Evolutionary conservation across 2,113 vertebrate genomes (phyloP).

Genomic region (Mesitornis unicolor): DNA sequence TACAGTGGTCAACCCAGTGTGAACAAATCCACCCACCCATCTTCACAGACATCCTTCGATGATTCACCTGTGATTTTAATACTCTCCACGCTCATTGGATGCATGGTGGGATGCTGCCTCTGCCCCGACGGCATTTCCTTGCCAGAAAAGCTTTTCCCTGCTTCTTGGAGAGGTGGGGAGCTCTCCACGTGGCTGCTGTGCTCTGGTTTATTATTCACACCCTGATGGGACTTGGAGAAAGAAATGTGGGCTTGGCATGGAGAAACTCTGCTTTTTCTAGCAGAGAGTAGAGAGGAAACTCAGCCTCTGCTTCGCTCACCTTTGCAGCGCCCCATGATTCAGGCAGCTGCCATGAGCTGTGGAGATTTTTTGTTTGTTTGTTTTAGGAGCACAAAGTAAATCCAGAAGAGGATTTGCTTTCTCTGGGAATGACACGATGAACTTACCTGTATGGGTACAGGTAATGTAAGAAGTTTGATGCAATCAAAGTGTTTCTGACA

Average conservation of each 20-base stretch:
- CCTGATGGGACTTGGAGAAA: neutral
- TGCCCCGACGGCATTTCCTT: neutral
- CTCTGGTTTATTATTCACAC: neutral
- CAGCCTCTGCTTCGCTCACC: neutral
- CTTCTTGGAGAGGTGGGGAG: neutral
- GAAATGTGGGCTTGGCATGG: neutral
- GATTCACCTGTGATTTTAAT: neutral
- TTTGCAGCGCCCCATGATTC: neutral
- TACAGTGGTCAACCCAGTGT: neutral
- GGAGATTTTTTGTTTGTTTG: neutral
- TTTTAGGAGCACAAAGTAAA: neutral
- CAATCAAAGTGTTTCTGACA: neutral
- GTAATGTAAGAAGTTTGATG: neutral
- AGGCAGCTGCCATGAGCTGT: neutral
- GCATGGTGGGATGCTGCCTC: neutral
- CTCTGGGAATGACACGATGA: rapidly evolving
- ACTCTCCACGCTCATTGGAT: rapidly evolving
- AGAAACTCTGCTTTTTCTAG: neutral
- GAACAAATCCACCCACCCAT: neutral
- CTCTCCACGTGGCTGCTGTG: rapidly evolving
- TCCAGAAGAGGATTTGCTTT: neutral
- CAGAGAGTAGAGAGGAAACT: neutral
- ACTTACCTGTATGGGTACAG: neutral
- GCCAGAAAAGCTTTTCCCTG: neutral
- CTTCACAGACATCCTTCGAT: neutral